Percentiles rank a stretch among this genome's conserved stretches.
Conservation (phyloP, 2,797 vertebrate species). For the Australoheros facetus region DNA sequence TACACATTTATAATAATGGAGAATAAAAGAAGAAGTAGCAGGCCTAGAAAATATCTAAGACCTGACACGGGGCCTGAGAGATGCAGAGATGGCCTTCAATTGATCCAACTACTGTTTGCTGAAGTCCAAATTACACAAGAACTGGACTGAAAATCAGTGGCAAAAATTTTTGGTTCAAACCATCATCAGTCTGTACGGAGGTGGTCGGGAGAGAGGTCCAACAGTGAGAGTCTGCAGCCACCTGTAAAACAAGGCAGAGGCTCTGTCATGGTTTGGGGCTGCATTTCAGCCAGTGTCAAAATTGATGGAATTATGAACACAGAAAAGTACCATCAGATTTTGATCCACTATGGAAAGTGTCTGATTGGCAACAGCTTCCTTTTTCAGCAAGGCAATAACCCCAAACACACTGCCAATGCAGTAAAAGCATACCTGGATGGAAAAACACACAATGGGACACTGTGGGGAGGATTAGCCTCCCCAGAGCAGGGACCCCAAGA, state of each 20-base stretch:
- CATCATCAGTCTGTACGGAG: not conserved
- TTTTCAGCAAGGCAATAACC: not conserved
- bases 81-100: not conserved
- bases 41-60: not conserved
- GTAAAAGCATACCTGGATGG: not conserved
- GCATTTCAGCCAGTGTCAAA: not conserved
- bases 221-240: not conserved
- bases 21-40: not conserved
- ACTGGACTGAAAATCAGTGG: not conserved
- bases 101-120: not conserved
- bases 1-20: fast-evolving
- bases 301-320: no score
- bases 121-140: not conserved
- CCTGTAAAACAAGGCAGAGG: not conserved
- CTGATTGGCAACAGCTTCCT: not conserved
- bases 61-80: not conserved
- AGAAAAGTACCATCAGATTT: no score
- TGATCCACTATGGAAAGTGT: no score
- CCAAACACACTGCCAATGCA: not conserved
- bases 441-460: not conserved
- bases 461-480: not conserved
- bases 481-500: not conserved
- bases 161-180: not conserved
- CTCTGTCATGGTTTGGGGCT: no score
- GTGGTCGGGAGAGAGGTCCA: not conserved